Base-by-base conservation (phyloP, 1,140 invertebrate genomes). In the Drosophila arizonae region DNA sequence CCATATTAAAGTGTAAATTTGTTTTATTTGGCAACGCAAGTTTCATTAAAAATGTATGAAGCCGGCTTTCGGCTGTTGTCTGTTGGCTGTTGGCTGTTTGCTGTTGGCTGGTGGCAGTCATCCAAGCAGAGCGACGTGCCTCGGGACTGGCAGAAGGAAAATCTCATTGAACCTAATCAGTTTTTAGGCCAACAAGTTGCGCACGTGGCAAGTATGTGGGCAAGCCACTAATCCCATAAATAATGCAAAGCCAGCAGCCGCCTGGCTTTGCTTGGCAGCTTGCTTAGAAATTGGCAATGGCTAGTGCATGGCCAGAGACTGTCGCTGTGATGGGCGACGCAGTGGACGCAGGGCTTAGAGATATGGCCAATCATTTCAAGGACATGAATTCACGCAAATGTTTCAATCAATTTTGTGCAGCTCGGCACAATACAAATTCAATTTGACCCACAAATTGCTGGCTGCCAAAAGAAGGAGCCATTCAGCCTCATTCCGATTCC, bases 341-440 rank as follows among this genome's bases (percentile, higher is more conserved):
- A 13, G 24, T 67, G 63, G 63, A 11, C 39, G 21, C 24, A 30
- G 10, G 10, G 55, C 71, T 86, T 68, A 65, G 77, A 82, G 84
- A 74, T 88, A 77, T 72, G 79, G 72, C 76, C 82, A 88, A 87
- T 88, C 82, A 77, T 82, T 88, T 88, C 84, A 87, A 87, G 82
- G 84, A 87, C 84, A 87, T 87, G 82, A 87, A 87, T 87, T 87
- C 76, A 87, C 82, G 82, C 82, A 87, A 87, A 87, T 87, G 82
- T 88, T 87, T 87, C 84, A 87, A 87, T 87, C 82, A 87, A 87
- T 82, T 87, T 87, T 77, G 76, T 77, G 76, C 72, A 78, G 76
- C 72, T 69, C 62, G 66, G 79, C 84, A 82, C 82, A 82, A 87
- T 87, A 87, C 84, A 88, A 87, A 87, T 88, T 87, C 82, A 87